These are phyloP conservation scores for Diorhabda carinulata DNA, from an alignment of 1,140 invertebrate species.

Conservation along the genomic window DNA sequence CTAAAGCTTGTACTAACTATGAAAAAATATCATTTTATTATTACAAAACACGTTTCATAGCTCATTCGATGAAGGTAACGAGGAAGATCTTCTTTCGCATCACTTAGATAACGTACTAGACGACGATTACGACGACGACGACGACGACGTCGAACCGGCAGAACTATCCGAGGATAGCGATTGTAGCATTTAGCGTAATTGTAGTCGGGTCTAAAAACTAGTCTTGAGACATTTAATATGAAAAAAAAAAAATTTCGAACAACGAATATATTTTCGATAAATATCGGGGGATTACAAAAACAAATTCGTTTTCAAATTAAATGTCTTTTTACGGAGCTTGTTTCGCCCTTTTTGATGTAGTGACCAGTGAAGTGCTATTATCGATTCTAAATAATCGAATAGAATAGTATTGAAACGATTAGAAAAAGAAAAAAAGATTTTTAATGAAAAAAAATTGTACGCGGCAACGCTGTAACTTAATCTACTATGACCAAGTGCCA, in stretches of 20 bases:
- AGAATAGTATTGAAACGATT: no score
- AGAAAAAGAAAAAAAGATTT: no score
- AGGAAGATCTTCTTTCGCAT: constrained; percentile 60
- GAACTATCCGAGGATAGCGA: constrained; percentile 58
- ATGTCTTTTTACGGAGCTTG: neutral
- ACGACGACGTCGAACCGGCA: constrained; percentile 48
- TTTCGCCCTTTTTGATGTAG: constrained; percentile 19
- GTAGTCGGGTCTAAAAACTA: constrained; percentile 9
- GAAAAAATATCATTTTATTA: no score
- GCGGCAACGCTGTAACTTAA: no score
- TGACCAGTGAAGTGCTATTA: constrained; percentile 16
- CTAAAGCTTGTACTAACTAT: no score
- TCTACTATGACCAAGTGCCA: no score
- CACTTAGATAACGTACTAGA: constrained; percentile 59
- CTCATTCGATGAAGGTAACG: constrained; percentile 61
- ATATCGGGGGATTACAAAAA: no score
- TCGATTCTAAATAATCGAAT: constrained; percentile 9
- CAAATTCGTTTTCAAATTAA: no score
- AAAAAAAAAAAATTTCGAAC: neutral
- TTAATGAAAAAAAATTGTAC: no score
- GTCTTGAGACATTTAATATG: no score
- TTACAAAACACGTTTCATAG: constrained; percentile 42
- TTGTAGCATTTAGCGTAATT: constrained; percentile 48
- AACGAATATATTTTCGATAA: neutral
- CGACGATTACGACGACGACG: constrained; percentile 47